Evolutionary conservation across 92 coral and sea anemone genomes (phyloP), one percentile per base, ranked within the genome.

Genomic region (Galaxea fascicularis): DNA sequence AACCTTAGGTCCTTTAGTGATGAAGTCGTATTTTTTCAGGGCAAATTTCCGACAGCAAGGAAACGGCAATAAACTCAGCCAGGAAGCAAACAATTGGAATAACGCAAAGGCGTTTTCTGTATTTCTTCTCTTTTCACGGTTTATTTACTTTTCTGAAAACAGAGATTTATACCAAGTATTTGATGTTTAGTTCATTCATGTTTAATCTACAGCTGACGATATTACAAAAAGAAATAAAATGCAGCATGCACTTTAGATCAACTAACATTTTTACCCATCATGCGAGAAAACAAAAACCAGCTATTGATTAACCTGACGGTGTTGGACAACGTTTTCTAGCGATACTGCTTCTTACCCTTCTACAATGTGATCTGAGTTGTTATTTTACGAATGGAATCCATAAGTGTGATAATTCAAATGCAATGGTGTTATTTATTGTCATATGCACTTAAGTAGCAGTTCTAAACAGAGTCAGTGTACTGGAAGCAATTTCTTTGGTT

Each of bases 11-110:
- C 51, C 13, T 21, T 60, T 25, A 60, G 56, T 14, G 52, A 51
- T 78, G 17, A 47, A 44, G 73, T 78, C 74, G 31, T 22, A 57
- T 64, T 65, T 78, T 78, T 49, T 2, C 6, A 27, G 13, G 27
- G 71, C 41, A 63, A 78, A 26, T 60, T 14, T 28, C 27, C 11
- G 3, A 21, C 39, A 53, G 53, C 47, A 17, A 52, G 30, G 20
- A 77, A 60, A 41, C 69, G 20, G 31, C 51, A 41, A 59, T 54
- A 44, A 17, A 39, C 21, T 45, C 4, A 41, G 21, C 28, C 71
- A 25, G 18, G 26, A 27, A 18, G 30, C 28, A 47, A 51, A 39
- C 54, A 1, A 20, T n/a, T 31, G 21, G 24, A 11, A 27, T 63
- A 46, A 62, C 25, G 26, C 44, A 26, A 45, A 46, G 8, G 14